Evolutionary conservation across 2,113 vertebrate species (phyloP).

Genomic region (Nymphicus hollandicus): DNA sequence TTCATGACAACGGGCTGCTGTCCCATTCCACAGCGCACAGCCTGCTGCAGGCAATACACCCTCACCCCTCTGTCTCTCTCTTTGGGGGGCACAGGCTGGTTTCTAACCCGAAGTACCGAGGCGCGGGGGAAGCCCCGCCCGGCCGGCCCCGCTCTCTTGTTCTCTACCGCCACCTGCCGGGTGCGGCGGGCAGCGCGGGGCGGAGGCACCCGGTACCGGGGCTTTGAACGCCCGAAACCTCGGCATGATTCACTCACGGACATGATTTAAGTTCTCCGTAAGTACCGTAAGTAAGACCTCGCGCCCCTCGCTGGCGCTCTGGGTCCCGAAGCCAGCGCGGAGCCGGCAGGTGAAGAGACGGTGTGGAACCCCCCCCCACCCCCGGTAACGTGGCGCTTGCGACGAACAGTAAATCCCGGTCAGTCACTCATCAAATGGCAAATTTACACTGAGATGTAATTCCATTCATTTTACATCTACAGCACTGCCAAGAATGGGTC

Average conservation of each 20-base stretch:
- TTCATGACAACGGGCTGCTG: fast-evolving
- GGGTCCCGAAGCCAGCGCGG: not conserved
- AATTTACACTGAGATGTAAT: not conserved
- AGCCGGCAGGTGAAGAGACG: not conserved
- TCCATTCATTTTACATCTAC: fast-evolving
- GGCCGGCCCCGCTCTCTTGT: not conserved
- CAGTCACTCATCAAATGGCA: not conserved
- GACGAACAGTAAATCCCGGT: not conserved
- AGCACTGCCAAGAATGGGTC: not conserved
- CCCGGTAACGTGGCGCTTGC: not conserved
- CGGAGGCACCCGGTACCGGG: not conserved
- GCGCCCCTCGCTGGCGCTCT: not conserved
- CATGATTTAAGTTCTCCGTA: not conserved
- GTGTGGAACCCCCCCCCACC: not conserved
- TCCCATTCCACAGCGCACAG: not conserved
- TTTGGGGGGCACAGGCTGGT: not conserved
- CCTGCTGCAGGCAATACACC: not conserved
- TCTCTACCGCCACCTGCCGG: conserved; percentile 69
- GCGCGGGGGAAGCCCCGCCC: not conserved
- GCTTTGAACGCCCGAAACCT: not conserved
- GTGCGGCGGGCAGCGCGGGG: not conserved
- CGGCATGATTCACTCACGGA: not conserved
- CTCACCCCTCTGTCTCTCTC: not conserved
- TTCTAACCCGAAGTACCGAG: not conserved
- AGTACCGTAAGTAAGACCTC: not conserved